phyloP scores from a whole-genome alignment of 1,140 invertebrate species.

The Sarcophaga bullata region DNA sequence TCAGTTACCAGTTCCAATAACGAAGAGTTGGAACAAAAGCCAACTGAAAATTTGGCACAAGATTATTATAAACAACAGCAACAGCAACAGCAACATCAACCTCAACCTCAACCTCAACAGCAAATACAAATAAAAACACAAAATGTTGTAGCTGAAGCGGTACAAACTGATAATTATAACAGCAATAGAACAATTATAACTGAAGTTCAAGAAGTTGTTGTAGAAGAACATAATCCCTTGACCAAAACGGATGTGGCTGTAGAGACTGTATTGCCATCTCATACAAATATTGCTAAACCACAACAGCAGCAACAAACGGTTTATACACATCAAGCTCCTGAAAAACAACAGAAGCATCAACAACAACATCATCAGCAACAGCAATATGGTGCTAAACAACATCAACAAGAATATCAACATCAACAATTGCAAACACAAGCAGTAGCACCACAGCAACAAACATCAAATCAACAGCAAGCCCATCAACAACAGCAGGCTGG shows the following conservation, averaged over 20 bases:
- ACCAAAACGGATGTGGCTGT: constrained; percentile 45
- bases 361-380: constrained; percentile 42
- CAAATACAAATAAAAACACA: constrained; percentile 43
- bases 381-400: constrained; percentile 2
- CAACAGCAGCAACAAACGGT: constrained; percentile 46
- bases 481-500: constrained; percentile 47
- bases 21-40: constrained; percentile 30
- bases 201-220: constrained; percentile 19
- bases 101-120: constrained; percentile 46
- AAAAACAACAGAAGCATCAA: constrained; percentile 42
- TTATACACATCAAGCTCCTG: constrained; percentile 30
- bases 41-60: constrained; percentile 39
- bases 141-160: constrained; percentile 25
- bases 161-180: constrained; percentile 31
- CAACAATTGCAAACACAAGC: constrained; percentile 33
- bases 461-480: constrained; percentile 41
- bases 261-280: constrained; percentile 44
- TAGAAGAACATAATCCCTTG: not conserved
- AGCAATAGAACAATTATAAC: constrained; percentile 28
- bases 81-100: constrained; percentile 47
- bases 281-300: constrained; percentile 23
- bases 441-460: constrained; percentile 41
- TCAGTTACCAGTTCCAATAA: constrained; percentile 41
- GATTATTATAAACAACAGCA: constrained; percentile 44
- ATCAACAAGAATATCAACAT: constrained; percentile 41